Percentiles rank a stretch among this genome's conserved stretches.
These are phyloP conservation scores for Diaphora mendica DNA, from an alignment of 2,888 invertebrate species.

Conservation along the genomic window DNA sequence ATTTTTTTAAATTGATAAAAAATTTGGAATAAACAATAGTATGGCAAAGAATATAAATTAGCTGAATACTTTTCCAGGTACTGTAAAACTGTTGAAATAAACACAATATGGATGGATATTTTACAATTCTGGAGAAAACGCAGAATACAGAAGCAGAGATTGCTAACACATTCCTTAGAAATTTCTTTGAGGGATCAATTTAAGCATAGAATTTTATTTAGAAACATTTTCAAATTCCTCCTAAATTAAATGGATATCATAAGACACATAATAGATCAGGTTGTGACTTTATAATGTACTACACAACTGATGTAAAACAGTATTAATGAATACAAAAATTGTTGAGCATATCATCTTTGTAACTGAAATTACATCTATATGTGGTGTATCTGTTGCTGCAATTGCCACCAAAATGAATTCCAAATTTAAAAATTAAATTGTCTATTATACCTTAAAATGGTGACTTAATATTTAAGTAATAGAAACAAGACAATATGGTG, in stretches of 20 bases:
- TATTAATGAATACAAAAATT: constrained; percentile 46
- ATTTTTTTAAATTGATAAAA: not conserved
- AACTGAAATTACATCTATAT: constrained; percentile 48
- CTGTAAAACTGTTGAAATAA: constrained; percentile 39
- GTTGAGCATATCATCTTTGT: constrained; percentile 66
- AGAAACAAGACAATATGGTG: constrained; percentile 61
- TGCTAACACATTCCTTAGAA: constrained; percentile 47
- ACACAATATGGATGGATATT: constrained; percentile 48
- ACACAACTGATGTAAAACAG: constrained; percentile 47
- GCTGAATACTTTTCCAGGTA: constrained; percentile 41
- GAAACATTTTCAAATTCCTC: constrained; percentile 47
- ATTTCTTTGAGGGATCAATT: constrained; percentile 80
- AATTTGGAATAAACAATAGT: not conserved
- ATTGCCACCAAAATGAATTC: constrained; percentile 58
- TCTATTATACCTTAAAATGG: constrained; percentile 61
- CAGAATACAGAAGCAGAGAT: constrained; percentile 45
- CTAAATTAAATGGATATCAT: constrained; percentile 39
- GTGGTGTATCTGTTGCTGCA: constrained; percentile 49
- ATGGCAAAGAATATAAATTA: constrained; percentile 26
- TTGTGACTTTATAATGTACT: constrained; percentile 61
- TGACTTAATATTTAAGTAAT: constrained; percentile 61
- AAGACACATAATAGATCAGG: constrained; percentile 49
- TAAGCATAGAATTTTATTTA: constrained; percentile 71
- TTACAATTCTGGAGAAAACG: constrained; percentile 38
- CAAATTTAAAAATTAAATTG: constrained; percentile 53